Base-by-base conservation (phyloP, 2,113 vertebrate genomes). In the Grantiella picta region DNA sequence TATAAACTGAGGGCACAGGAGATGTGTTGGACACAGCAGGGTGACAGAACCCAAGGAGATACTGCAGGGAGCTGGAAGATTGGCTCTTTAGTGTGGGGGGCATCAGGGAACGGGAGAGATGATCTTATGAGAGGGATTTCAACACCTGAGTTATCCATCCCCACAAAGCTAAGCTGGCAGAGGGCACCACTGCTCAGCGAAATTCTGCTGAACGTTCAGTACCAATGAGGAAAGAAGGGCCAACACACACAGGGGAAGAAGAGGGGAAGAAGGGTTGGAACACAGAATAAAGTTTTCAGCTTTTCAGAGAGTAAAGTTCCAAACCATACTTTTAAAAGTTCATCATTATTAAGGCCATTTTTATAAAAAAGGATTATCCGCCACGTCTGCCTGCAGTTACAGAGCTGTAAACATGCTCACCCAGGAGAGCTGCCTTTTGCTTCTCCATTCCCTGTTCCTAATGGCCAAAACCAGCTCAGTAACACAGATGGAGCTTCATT, bases 401-500 rank as follows among this genome's bases (percentile, higher is more conserved):
- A n/a, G 50, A 61, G 82, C 88, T 94, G 85, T 42, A 94, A 95
- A 93, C 79, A 81, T 3, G 27, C 38, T 76, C 33, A 50, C 90
- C 42, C 68, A n/a, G 35, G 79, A 93, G 75, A 96, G 73, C 6
- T 0, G 9, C 56, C 60, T 96, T 86, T 84, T 78, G 50, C 92
- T 95, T 85, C 78, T 9, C 10, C 49, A n/a, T 27, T 82, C 64
- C 42, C 63, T 93, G 54, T 11, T 90, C 40, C 77, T 64, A 61
- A 57, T 35, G 77, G 91, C 89, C 89, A 90, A 94, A 94, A 52
- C 7, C 69, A 86, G 76, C 80, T 81, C 69, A 66, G 47, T 15
- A 68, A 71, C 59, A 82, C 86, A 95, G 86, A 91, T 53, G 77
- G 91, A 91, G 81, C 86, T 91, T 56, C 56, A 40, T 23, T 84